Conservation (phyloP, 2,113 vertebrate species). For the Mesoclemmys tuberculata region DNA sequence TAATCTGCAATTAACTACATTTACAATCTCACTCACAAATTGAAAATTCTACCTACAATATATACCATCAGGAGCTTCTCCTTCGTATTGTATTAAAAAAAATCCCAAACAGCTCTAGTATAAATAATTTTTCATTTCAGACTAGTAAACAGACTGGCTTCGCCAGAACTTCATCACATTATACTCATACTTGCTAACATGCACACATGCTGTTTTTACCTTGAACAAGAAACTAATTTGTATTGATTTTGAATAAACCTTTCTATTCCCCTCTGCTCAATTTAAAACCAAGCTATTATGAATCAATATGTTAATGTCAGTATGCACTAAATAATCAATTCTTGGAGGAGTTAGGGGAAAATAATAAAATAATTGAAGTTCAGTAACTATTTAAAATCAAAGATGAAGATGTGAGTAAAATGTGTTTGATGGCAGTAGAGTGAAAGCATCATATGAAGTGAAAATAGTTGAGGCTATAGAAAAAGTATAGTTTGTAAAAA, state of each 20-base stretch:
- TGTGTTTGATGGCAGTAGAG: background rate
- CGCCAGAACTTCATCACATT: background rate
- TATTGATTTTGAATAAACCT: conserved; percentile 52
- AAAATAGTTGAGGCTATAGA: background rate
- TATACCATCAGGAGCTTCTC: background rate
- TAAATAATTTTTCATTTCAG: background rate
- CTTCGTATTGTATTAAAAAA: background rate
- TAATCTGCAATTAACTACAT: background rate
- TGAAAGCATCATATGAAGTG: background rate
- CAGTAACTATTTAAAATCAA: conserved; percentile 39
- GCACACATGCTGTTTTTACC: background rate
- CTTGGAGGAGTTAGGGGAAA: conserved; percentile 32
- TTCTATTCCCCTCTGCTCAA: conserved; percentile 28
- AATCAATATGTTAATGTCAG: conserved; percentile 55
- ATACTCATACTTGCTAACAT: fast-evolving
- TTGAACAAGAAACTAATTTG: conserved; percentile 45
- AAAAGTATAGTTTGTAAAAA: fast-evolving
- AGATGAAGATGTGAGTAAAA: conserved; percentile 24
- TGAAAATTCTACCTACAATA: background rate
- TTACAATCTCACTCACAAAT: background rate
- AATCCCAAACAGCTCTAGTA: background rate
- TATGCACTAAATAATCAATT: conserved; percentile 35
- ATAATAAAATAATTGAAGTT: conserved; percentile 43
- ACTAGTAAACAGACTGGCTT: background rate
- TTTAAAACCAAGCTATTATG: conserved; percentile 13